Conservation (phyloP, 2,888 invertebrate species). For the Pasiphila rectangulata region DNA sequence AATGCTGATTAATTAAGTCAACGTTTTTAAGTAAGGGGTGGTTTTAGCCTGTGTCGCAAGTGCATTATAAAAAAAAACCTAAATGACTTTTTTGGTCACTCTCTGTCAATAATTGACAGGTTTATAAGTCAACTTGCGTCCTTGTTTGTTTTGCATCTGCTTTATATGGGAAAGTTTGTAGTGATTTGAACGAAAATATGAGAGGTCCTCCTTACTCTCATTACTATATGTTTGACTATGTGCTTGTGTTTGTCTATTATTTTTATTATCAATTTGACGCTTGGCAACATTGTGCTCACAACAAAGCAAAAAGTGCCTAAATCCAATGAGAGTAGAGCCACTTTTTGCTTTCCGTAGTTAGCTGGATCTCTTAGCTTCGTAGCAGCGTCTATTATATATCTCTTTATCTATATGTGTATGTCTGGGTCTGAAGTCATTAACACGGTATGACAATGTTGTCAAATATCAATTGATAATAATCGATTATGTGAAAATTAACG, state of each 20-base stretch:
- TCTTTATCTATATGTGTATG: constrained; percentile 47
- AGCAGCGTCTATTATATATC: constrained; percentile 65
- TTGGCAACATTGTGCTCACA: constrained; percentile 81
- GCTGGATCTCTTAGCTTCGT: constrained; percentile 67
- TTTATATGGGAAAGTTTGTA: background rate
- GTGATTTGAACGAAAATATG: constrained; percentile 33
- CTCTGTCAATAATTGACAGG: no score
- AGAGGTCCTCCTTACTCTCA: constrained; percentile 32
- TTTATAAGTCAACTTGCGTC: background rate
- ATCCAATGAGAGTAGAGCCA: constrained; percentile 37
- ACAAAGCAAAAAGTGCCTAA: constrained; percentile 65
- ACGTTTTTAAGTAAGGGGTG: no score
- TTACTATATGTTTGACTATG: constrained; percentile 38
- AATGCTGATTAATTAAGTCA: no score
- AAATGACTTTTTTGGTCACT: no score
- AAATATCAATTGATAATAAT: constrained; percentile 77
- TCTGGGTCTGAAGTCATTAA: constrained; percentile 44
- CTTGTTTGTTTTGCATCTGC: background rate
- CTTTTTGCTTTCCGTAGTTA: constrained; percentile 73
- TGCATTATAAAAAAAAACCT: no score
- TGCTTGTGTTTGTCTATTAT: constrained; percentile 75
- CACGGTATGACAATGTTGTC: constrained; percentile 72
- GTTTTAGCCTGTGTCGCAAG: no score
- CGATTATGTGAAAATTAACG: constrained; percentile 38
- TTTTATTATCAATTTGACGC: constrained; percentile 80